These are phyloP conservation scores for Petrophora chlorosata DNA, from an alignment of 2,888 invertebrate genomes.

Conservation along the genomic window DNA sequence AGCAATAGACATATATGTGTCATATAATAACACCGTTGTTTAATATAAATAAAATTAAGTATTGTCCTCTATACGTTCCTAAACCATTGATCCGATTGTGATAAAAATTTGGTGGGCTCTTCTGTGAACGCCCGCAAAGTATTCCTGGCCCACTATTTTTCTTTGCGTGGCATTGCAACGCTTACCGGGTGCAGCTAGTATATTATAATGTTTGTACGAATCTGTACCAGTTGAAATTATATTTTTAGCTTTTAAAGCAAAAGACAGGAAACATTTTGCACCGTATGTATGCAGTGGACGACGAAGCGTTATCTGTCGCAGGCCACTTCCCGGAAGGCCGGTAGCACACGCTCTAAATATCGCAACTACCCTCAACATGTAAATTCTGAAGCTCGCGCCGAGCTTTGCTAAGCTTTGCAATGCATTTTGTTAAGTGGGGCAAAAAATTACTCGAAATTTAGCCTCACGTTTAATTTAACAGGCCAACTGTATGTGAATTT, in stretches of 20 bases:
- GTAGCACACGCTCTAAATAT: conserved; percentile 26
- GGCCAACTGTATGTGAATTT: background rate
- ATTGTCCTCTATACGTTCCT: too few species aligned
- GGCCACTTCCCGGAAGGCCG: conserved; percentile 29
- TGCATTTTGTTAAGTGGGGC: background rate
- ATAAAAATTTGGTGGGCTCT: too few species aligned
- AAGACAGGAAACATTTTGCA: conserved; percentile 21
- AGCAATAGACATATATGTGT: too few species aligned
- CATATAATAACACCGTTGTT: too few species aligned
- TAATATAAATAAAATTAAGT: too few species aligned
- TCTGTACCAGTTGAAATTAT: background rate
- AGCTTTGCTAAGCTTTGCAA: conserved; percentile 1
- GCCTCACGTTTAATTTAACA: conserved; percentile 2
- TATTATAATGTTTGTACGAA: too few species aligned
- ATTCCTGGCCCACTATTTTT: too few species aligned
- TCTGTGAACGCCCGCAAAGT: too few species aligned
- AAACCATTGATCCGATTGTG: too few species aligned
- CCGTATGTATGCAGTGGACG: conserved; percentile 1
- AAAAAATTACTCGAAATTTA: background rate
- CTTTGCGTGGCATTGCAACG: too few species aligned
- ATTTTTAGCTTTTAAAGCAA: background rate
- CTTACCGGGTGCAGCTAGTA: too few species aligned
- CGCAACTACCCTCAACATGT: conserved; percentile 18
- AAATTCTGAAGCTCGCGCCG: conserved; percentile 1
- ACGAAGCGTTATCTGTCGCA: conserved; percentile 22